Conservation (phyloP, 2,113 vertebrate species). For the Tautogolabrus adspersus region DNA sequence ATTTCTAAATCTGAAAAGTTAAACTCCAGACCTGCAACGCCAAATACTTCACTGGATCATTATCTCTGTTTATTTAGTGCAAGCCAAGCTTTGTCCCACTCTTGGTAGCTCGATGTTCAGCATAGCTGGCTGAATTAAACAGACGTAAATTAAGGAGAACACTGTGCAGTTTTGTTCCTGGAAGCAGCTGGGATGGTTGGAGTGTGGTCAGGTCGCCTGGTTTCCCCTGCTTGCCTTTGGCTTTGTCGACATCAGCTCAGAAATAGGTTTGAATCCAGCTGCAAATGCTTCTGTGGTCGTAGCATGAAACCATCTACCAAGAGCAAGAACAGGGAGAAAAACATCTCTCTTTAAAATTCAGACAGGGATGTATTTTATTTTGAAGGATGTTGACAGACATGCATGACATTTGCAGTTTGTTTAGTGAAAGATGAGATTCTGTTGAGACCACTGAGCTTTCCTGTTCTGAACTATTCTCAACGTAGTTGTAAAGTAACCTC, state of each 20-base stretch:
- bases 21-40: slow-evolving; percentile 18
- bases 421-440: slow-evolving; percentile 12
- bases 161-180: slow-evolving; percentile 76
- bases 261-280: slow-evolving; percentile 80
- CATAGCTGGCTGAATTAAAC: slow-evolving; percentile 71
- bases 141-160: slow-evolving; percentile 73
- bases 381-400: slow-evolving; percentile 29
- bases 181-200: slow-evolving; percentile 62
- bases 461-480: slow-evolving; percentile 6
- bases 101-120: slow-evolving; percentile 62
- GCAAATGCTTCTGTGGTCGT: slow-evolving; percentile 74
- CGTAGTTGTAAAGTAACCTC: slow-evolving; percentile 26
- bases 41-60: slow-evolving; percentile 58
- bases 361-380: slow-evolving; percentile 51
- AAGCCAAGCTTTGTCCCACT: slow-evolving; percentile 62
- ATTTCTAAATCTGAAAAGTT: slow-evolving; percentile 28
- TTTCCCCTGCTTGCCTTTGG: slow-evolving; percentile 68
- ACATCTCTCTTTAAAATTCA: slow-evolving; percentile 64
- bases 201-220: slow-evolving; percentile 75
- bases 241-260: slow-evolving; percentile 77
- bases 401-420: slow-evolving; percentile 37
- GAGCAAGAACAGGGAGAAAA: slow-evolving; percentile 55
- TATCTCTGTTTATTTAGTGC: slow-evolving; percentile 69
- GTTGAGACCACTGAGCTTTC: slow-evolving; percentile 18
- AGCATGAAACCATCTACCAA: slow-evolving; percentile 71